Conservation (phyloP, 2,888 invertebrate species). For the Eupithecia vulgata region DNA sequence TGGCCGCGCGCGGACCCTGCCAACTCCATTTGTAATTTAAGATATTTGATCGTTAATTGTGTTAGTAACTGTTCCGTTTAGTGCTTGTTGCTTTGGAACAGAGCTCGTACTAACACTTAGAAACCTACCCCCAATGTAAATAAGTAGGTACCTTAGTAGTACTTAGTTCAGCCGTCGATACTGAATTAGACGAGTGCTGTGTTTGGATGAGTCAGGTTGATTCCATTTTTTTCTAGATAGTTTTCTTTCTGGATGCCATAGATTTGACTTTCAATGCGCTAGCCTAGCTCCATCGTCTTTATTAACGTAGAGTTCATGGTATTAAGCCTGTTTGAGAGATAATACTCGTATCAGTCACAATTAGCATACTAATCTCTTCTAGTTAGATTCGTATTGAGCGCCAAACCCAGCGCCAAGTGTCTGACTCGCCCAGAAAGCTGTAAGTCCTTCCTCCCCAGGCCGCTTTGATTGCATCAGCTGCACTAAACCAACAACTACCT, state of each 20-base stretch:
- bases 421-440: slow-evolving; percentile 56
- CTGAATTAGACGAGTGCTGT: slow-evolving; percentile 72
- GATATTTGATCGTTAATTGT: slow-evolving; percentile 78
- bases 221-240: slow-evolving; percentile 67
- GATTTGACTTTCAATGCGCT: slow-evolving; percentile 72
- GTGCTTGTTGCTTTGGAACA: slow-evolving; percentile 75
- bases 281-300: slow-evolving; percentile 79
- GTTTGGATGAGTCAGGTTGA: slow-evolving; percentile 81
- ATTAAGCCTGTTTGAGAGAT: slow-evolving; percentile 66
- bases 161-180: slow-evolving; percentile 64
- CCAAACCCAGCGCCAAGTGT: slow-evolving; percentile 64
- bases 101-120: slow-evolving; percentile 63
- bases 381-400: slow-evolving; percentile 71
- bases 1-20: slow-evolving; percentile 70
- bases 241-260: slow-evolving; percentile 74
- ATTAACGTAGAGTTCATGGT: slow-evolving; percentile 73
- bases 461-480: slow-evolving; percentile 51
- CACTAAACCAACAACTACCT: slow-evolving; percentile 45
- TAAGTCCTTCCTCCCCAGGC: slow-evolving; percentile 72
- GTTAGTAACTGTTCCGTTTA: slow-evolving; percentile 77
- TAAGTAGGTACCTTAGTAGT: slow-evolving; percentile 54
- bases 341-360: slow-evolving; percentile 69
- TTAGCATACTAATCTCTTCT: slow-evolving; percentile 81
- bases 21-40: slow-evolving; percentile 79
- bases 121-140: slow-evolving; percentile 45